Percentiles rank a stretch among this genome's conserved stretches.
Evolutionary conservation across 1,140 invertebrate genomes (phyloP).

Genomic region (Ips nitidus): DNA sequence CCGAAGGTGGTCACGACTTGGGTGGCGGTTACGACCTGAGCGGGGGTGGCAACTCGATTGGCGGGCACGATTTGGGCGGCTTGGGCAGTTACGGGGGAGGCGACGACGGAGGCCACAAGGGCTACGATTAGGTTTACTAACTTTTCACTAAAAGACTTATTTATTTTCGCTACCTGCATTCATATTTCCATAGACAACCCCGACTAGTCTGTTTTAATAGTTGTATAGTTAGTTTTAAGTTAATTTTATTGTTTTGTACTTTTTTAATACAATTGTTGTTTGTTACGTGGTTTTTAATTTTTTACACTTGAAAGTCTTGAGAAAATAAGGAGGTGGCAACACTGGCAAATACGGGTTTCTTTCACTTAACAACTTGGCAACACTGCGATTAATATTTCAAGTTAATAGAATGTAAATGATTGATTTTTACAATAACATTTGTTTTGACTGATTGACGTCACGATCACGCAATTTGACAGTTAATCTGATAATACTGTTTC

Average conservation of each 20-base stretch:
- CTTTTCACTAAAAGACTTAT: constrained; percentile 27
- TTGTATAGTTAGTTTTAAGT: constrained; percentile 39
- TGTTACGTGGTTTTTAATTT: too few species aligned
- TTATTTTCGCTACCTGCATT: constrained; percentile 35
- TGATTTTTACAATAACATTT: too few species aligned
- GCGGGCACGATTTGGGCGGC: constrained; percentile 39
- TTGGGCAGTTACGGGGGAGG: constrained; percentile 39
- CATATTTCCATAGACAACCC: constrained; percentile 16
- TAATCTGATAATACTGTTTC: too few species aligned
- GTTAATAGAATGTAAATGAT: too few species aligned
- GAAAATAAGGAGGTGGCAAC: too few species aligned
- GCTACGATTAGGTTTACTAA: constrained; percentile 41
- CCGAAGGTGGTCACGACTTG: constrained; percentile 25
- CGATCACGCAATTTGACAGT: too few species aligned
- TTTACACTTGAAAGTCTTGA: too few species aligned
- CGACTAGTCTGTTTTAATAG: constrained; percentile 41
- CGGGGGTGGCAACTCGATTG: constrained; percentile 36
- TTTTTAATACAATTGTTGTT: constrained; percentile 30
- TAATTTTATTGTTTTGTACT: constrained; percentile 36
- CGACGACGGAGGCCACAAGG: constrained; percentile 42
- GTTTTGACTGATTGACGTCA: too few species aligned
- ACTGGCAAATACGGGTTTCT: too few species aligned
- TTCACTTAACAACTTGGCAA: too few species aligned
- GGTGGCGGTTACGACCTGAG: constrained; percentile 28
- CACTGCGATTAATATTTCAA: too few species aligned